These are phyloP conservation scores for Stegostoma tigrinum DNA, from an alignment of 2,113 vertebrate genomes.

Conservation along the genomic window DNA sequence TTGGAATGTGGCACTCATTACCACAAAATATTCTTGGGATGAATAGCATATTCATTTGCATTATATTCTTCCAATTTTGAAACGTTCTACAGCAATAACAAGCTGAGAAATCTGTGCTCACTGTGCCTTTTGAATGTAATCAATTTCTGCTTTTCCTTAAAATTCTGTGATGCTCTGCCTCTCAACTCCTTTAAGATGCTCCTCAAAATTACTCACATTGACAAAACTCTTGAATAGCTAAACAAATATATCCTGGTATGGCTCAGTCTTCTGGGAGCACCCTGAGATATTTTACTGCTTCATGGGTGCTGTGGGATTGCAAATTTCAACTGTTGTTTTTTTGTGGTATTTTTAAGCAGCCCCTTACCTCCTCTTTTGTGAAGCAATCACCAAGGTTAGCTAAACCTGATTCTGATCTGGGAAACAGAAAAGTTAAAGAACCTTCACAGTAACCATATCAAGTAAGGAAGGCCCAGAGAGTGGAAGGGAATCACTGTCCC, in stretches of 20 bases:
- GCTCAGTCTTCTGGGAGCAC: not conserved
- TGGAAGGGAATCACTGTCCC: not conserved
- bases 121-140: not conserved
- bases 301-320: not conserved
- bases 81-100: not conserved
- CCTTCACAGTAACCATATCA: not conserved
- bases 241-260: not conserved
- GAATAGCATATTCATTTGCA: not conserved
- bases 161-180: not conserved
- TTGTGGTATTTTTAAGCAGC: not conserved
- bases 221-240: not conserved
- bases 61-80: not conserved
- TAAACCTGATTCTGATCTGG: not conserved
- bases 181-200: not conserved
- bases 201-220: not conserved
- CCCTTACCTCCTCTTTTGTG: not conserved
- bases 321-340: not conserved
- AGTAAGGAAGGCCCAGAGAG: not conserved
- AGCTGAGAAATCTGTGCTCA: not conserved
- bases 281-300: not conserved
- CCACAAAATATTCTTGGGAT: not conserved
- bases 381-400: not conserved
- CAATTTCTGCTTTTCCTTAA: not conserved
- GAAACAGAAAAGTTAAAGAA: not conserved
- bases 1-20: not conserved